phyloP scores from a whole-genome alignment of 2,797 vertebrate genomes.

The Lacerta bilineata region DNA sequence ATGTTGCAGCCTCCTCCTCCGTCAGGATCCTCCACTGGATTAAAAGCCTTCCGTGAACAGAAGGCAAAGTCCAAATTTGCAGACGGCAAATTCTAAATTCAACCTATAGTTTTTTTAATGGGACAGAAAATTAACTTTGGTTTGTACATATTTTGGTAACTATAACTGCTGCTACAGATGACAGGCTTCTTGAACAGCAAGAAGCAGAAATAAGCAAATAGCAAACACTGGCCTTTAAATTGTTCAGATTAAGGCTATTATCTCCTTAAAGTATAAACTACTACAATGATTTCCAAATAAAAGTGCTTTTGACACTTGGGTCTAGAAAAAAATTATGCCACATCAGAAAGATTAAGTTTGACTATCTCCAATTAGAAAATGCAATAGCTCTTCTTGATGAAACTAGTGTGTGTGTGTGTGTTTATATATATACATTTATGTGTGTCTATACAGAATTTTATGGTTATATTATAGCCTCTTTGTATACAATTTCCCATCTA shows the following conservation, averaged over 20 bases:
- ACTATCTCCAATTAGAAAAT: constrained; percentile 79
- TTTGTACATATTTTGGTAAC: constrained; percentile 79
- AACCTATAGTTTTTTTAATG: constrained; percentile 51
- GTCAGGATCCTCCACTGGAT: neutral
- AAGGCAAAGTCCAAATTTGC: neutral
- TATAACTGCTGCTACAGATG: constrained; percentile 70
- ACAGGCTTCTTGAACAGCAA: constrained; percentile 75
- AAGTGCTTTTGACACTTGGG: constrained; percentile 80
- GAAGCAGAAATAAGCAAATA: constrained; percentile 66
- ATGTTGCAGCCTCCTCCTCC: neutral
- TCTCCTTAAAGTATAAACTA: constrained; percentile 76
- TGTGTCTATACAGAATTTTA: constrained; percentile 79
- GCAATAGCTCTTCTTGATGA: constrained; percentile 75
- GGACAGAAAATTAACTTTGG: constrained; percentile 78
- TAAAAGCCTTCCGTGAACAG: neutral
- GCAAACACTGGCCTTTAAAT: constrained; percentile 72
- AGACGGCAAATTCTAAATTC: neutral
- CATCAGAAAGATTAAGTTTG: constrained; percentile 74
- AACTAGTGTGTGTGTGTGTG: constrained; percentile 68
- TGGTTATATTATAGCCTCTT: constrained; percentile 72
- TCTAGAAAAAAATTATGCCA: constrained; percentile 73
- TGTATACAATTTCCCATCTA: constrained; percentile 71
- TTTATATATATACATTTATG: constrained; percentile 79
- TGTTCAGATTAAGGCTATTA: constrained; percentile 76
- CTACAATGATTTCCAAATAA: constrained; percentile 76